phyloP scores from a whole-genome alignment of 2,797 vertebrate genomes.

The Pseudochaenichthys georgianus region DNA sequence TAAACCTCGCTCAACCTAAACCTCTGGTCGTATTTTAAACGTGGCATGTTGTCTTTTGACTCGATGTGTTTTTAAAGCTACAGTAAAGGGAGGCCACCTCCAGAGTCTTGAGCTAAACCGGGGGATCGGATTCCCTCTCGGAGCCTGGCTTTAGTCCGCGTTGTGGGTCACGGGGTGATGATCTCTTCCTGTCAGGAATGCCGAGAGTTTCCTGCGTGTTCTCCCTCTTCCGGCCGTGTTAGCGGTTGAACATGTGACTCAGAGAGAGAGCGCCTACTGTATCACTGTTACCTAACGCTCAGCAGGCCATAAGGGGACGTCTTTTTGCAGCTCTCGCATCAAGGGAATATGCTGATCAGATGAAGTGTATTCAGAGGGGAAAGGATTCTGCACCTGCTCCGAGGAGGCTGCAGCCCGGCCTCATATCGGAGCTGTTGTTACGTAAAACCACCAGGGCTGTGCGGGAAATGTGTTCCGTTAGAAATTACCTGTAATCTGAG shows the following conservation, averaged over 20 bases:
- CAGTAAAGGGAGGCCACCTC: constrained; percentile 57
- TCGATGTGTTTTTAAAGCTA: constrained; percentile 47
- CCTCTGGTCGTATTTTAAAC: constrained; percentile 24
- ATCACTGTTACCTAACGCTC: constrained; percentile 53
- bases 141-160: constrained; percentile 69
- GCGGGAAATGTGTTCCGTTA: too few species aligned
- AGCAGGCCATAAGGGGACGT: constrained; percentile 34
- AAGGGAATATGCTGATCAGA: constrained; percentile 48
- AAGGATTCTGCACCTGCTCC: constrained; percentile 68
- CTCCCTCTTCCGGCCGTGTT: constrained; percentile 75
- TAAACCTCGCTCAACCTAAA: constrained; percentile 43
- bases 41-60: constrained; percentile 37
- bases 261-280: constrained; percentile 10
- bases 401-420: constrained; percentile 33
- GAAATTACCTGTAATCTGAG: too few species aligned
- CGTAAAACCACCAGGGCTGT: constrained; percentile 15
- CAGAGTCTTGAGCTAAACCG: constrained; percentile 55
- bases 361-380: constrained; percentile 43
- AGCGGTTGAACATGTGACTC: constrained; percentile 77
- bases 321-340: constrained; percentile 45
- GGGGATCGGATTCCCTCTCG: constrained; percentile 67
- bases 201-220: constrained; percentile 86
- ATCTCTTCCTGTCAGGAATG: constrained; percentile 89
- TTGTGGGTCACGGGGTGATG: constrained; percentile 82
- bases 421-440: constrained; percentile 47